Conservation (phyloP, 1,140 invertebrate species). For the Drosophila funebris region DNA sequence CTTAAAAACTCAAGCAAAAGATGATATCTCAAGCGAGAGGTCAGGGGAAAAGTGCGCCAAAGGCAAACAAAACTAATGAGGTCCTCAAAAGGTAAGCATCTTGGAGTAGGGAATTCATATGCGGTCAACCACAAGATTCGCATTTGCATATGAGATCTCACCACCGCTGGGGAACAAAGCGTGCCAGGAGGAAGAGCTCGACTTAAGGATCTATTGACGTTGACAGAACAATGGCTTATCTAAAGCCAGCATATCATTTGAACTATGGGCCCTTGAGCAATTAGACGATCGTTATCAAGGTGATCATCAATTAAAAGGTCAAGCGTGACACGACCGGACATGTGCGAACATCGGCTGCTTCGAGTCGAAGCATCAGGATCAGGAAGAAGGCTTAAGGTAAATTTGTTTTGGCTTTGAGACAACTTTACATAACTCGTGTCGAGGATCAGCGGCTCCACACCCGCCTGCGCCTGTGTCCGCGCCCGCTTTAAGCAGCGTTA, state of each 20-base stretch:
- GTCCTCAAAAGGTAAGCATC: background rate
- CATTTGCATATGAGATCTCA: conserved; percentile 62
- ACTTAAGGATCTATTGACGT: conserved; percentile 45
- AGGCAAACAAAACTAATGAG: conserved; percentile 72
- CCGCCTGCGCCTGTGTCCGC: conserved; percentile 58
- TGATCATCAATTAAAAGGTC: conserved; percentile 69
- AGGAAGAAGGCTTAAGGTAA: conserved; percentile 33
- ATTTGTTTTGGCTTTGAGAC: conserved; percentile 58
- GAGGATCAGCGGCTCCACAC: conserved; percentile 32
- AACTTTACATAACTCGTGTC: conserved; percentile 69
- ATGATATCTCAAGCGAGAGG: conserved; percentile 50
- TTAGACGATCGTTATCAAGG: conserved; percentile 53
- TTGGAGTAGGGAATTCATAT: conserved; percentile 27
- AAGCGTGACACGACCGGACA: conserved; percentile 51
- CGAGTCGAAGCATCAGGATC: background rate
- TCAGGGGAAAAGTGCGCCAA: conserved; percentile 61
- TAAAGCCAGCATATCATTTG: conserved; percentile 48
- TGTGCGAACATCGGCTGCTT: conserved; percentile 27
- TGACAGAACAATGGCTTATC: conserved; percentile 24
- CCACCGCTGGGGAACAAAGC: conserved; percentile 13
- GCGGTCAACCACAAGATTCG: conserved; percentile 64
- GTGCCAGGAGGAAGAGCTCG: conserved; percentile 8
- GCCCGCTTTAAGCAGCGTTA: conserved; percentile 54
- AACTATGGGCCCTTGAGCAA: conserved; percentile 45
- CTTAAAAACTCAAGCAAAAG: conserved; percentile 72